phyloP scores from a whole-genome alignment of 2,113 vertebrate species.

The Malurus alboscapulatus region DNA sequence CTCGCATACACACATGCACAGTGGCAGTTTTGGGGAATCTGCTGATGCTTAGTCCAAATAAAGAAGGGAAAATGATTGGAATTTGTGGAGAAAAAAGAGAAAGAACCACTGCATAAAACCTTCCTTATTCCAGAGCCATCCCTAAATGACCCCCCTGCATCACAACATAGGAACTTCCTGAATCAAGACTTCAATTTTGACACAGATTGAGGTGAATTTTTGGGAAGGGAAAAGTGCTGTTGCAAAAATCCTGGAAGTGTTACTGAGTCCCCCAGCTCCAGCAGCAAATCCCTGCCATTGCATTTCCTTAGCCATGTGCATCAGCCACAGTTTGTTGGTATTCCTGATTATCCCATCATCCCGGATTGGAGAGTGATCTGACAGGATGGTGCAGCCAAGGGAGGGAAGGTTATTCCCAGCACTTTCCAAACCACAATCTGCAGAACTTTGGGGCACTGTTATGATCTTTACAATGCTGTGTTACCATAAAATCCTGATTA shows the following conservation, averaged over 20 bases:
- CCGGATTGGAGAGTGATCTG: background rate
- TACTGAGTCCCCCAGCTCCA: rapidly evolving
- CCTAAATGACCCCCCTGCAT: rapidly evolving
- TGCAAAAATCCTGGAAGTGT: background rate
- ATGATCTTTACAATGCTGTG: rapidly evolving
- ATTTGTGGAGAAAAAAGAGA: background rate
- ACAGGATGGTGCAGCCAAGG: background rate
- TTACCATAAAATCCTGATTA: background rate
- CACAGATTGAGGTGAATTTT: background rate
- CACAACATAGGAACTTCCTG: too few species aligned
- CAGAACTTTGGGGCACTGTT: background rate
- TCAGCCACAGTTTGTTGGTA: background rate
- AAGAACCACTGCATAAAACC: background rate
- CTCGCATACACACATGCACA: background rate
- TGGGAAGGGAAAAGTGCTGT: background rate
- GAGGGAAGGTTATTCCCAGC: background rate
- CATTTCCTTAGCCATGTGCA: background rate
- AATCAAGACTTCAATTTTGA: background rate
- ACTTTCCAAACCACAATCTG: rapidly evolving
- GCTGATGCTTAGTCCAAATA: background rate
- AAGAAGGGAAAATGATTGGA: background rate
- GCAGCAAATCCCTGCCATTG: background rate
- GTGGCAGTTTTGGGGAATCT: background rate
- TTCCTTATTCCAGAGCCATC: background rate
- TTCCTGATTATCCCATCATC: background rate